Evolutionary conservation across 2,797 vertebrate species (phyloP), one percentile per base, ranked within the genome.

Genomic region (Galagoides demidoff): DNA sequence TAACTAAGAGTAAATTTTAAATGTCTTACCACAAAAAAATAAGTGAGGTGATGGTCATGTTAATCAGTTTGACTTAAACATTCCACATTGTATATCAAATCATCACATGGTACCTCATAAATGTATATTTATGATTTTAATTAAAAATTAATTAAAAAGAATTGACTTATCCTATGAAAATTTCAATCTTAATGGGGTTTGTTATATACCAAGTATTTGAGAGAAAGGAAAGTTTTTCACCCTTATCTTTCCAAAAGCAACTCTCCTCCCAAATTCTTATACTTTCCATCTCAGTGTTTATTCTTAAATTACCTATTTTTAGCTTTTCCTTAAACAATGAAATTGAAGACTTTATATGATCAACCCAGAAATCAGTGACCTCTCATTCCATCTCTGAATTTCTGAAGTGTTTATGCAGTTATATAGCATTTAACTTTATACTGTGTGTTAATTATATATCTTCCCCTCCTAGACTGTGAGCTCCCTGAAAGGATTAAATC

Each of bases 141-240:
- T 14, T 49, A 49, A 49, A 49, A 45, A 45, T 45, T 45, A 49
- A 49, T 49, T 49, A 49, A 49, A 49, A 49, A 84, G 37, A 88
- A 83, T 63, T 68, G 20, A 76, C 70, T 9, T 78, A 57, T 29
- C 25, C 71, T 71, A 84, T 1, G 14, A 90, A 90, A 96, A 63
- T 55, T 66, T 89, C 43, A 70, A 49, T 29, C 89, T 45, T 81
- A 77, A 71, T 31, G 11, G 31, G 52, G 25, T 91, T 57, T 94
- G 25, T 78, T 77, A 70, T 64, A 87, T 52, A n/a, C 29, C 52
- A 95, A 68, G 27, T 61, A 86, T 76, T 90, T 89, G 49, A 52
- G 37, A 95, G 66, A 86, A 68, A 86, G 22, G 37, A 82, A 52
- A 74, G 68, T n/a, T 64, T 84, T 95, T 93, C 45, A 90, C 17